phyloP scores from a whole-genome alignment of 2,113 vertebrate species.

The Tylochromis polylepis region DNA sequence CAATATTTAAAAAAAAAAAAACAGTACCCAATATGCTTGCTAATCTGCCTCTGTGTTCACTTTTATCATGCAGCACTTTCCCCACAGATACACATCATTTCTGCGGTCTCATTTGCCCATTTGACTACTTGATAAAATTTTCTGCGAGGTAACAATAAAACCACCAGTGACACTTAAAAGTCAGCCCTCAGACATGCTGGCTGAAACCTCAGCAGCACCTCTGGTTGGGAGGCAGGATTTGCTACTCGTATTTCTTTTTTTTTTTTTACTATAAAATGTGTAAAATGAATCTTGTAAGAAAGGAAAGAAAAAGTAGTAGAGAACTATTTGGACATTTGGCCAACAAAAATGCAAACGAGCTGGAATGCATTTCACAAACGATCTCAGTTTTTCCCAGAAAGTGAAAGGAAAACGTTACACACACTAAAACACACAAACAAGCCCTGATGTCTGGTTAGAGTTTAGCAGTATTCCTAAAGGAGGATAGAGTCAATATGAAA shows the following conservation, averaged over 20 bases:
- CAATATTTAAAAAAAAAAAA: neutral
- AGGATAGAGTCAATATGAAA: neutral
- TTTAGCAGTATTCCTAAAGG: neutral
- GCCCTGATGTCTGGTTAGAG: constrained; percentile 4
- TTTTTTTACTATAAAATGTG: neutral
- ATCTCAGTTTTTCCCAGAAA: neutral
- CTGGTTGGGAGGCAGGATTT: neutral
- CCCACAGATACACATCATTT: neutral
- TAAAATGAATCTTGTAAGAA: neutral
- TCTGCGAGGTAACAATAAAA: neutral
- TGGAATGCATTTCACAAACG: neutral
- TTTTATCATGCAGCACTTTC: neutral
- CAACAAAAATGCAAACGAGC: neutral
- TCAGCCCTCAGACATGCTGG: neutral
- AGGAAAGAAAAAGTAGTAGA: neutral
- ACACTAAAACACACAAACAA: neutral
- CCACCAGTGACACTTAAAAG: neutral
- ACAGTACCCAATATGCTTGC: neutral
- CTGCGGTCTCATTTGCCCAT: neutral
- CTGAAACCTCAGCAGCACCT: neutral
- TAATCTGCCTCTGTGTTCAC: neutral
- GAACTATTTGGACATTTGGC: neutral
- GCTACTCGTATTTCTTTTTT: neutral
- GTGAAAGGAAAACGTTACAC: neutral
- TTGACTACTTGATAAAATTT: neutral